Evolutionary conservation across 2,797 vertebrate species (phyloP), one percentile per base, ranked within the genome.

Genomic region (Acrossocheilus fasciatus): DNA sequence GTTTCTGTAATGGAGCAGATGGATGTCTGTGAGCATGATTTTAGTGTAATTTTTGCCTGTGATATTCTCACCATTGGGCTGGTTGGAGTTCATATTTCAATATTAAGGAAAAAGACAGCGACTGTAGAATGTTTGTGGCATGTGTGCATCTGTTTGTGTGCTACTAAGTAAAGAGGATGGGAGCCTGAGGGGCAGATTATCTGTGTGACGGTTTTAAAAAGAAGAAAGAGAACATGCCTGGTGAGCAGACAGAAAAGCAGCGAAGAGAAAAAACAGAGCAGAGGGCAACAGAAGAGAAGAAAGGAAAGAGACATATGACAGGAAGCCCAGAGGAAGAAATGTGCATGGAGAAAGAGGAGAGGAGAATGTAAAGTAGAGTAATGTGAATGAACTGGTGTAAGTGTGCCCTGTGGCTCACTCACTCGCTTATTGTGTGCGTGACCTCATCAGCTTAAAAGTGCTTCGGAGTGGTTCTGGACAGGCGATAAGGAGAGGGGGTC

Each of bases 121-220:
- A 17, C 64, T 54, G 45, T n/a, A 6, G 9, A 34, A 41, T 73
- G 68, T 72, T 34, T 82, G 62, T 81, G n/a, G 84, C 47, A 39
- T 59, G 39, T 68, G 70, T 82, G 75, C 39, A 26, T 59, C 12
- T 39, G 41, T 80, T 34, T 68, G 77, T 41, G 20, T 83, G 75
- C 34, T 75, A 36, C 47, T 64, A 41, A 82, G 70, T 66, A 66
- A 54, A 85, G 59, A 34, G 70, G 81, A 83, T 89, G 83, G 83
- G 52, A 78, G 72, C 90, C 94, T 89, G 0, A 81, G 89, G 91
- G 93, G 85, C 79, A 89, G 88, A 92, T 91, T 93, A 92, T 93
- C 92, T 94, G 94, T 94, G 94, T 92, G 93, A 93, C 91, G 72
- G 81, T 84, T 82, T 68, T 75, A 81, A 88, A 82, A 64, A 85